These are phyloP conservation scores for Drosophila tsacasi DNA, from an alignment of 1,140 invertebrate species.

Conservation along the genomic window DNA sequence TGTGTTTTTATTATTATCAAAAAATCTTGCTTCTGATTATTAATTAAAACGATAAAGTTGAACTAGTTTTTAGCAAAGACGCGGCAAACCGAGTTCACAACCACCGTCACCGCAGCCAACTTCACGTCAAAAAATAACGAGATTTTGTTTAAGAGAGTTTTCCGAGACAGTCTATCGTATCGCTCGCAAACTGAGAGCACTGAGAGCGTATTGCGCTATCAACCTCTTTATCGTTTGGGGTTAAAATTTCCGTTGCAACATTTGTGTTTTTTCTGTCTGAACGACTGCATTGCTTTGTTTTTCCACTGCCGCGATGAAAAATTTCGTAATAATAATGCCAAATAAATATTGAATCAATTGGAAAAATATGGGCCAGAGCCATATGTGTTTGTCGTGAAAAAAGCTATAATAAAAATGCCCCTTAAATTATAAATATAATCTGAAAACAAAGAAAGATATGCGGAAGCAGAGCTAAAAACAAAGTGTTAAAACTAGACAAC, in stretches of 20 bases:
- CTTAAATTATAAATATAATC: slow-evolving; percentile 6
- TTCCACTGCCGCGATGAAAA: slow-evolving; percentile 25
- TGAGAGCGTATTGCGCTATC: slow-evolving; percentile 33
- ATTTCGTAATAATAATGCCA: slow-evolving; percentile 48
- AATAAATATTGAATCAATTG: slow-evolving; percentile 13
- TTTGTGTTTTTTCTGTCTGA: slow-evolving; percentile 20
- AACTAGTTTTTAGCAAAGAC: slow-evolving; percentile 1
- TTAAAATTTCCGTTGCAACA: slow-evolving; percentile 62
- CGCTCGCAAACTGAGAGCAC: slow-evolving; percentile 3
- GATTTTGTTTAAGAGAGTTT: slow-evolving; percentile 31
- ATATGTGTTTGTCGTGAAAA: not conserved
- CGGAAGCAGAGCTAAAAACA: slow-evolving; percentile 29
- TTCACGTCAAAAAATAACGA: slow-evolving; percentile 58
- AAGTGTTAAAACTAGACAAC: slow-evolving; percentile 23
- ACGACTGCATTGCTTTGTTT: slow-evolving; percentile 27
- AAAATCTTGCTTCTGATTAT: not conserved
- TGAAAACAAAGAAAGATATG: slow-evolving; percentile 33
- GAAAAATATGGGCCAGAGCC: not conserved
- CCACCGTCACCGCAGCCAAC: slow-evolving; percentile 53
- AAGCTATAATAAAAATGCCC: not conserved
- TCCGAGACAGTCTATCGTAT: slow-evolving; percentile 18
- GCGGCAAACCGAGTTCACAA: not conserved
- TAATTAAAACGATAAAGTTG: not conserved
- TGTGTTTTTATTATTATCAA: too few species aligned
- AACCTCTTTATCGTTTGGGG: slow-evolving; percentile 42